Percentiles rank a stretch among this genome's conserved stretches.
phyloP scores from a whole-genome alignment of 2,888 invertebrate species.

The Prenolepis imparis region DNA sequence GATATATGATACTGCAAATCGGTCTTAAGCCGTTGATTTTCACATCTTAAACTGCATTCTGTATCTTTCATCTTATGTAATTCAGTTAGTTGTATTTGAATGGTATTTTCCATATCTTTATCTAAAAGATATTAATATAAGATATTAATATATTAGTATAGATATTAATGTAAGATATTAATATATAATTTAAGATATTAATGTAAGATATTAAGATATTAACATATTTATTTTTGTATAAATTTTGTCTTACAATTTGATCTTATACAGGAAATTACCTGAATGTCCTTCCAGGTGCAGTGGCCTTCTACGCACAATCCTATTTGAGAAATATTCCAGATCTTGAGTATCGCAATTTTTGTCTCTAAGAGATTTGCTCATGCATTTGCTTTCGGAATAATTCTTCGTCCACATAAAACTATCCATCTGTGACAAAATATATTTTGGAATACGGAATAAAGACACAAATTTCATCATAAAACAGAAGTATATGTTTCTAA shows the following conservation, averaged over 20 bases:
- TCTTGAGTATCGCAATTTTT: slow-evolving; percentile 35
- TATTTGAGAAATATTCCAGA: slow-evolving; percentile 4
- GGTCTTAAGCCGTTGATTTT: slow-evolving; percentile 68
- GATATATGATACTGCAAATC: slow-evolving; percentile 64
- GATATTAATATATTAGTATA: slow-evolving; percentile 77
- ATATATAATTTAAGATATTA: too few species aligned
- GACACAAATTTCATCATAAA: neutral
- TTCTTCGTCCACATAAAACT: slow-evolving; percentile 70
- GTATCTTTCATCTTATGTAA: slow-evolving; percentile 56
- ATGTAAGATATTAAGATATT: too few species aligned
- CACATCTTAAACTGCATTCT: slow-evolving; percentile 60
- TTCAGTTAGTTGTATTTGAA: slow-evolving; percentile 57
- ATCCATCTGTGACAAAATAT: slow-evolving; percentile 72
- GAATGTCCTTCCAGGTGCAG: neutral
- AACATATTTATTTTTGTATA: slow-evolving; percentile 75
- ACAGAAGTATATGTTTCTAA: neutral
- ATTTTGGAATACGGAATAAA: neutral
- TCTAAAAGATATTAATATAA: slow-evolving; percentile 77
- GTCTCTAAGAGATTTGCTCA: slow-evolving; percentile 39
- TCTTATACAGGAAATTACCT: slow-evolving; percentile 11
- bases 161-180: too few species aligned
- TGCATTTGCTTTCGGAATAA: slow-evolving; percentile 72
- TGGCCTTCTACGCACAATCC: neutral
- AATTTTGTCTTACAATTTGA: slow-evolving; percentile 60
- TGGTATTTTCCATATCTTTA: slow-evolving; percentile 69